These are phyloP conservation scores for Choloepus didactylus DNA, from an alignment of 2,797 vertebrate species.

Conservation along the genomic window DNA sequence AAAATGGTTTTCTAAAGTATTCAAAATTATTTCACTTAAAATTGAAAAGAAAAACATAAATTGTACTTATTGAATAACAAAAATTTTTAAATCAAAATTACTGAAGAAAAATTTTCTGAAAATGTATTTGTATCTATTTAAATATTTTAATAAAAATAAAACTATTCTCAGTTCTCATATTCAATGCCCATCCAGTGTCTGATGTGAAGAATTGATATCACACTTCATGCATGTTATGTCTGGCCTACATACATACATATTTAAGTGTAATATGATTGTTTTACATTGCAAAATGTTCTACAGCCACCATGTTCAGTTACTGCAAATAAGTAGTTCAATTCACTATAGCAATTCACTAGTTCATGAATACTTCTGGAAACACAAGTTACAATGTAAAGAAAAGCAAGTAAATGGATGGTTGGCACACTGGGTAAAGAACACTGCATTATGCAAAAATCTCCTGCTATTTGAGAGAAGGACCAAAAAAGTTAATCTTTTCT, in stretches of 20 bases:
- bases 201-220: neutral
- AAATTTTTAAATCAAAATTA: neutral
- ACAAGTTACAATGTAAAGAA: neutral
- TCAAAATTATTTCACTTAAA: slow-evolving; percentile 12
- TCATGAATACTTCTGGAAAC: neutral
- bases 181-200: neutral
- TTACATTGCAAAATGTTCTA: slow-evolving; percentile 34
- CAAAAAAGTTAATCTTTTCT: slow-evolving; percentile 27
- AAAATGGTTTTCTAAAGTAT: neutral
- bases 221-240: neutral
- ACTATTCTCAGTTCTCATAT: neutral
- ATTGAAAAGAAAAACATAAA: neutral
- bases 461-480: neutral
- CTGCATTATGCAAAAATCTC: neutral
- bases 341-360: neutral
- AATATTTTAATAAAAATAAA: slow-evolving; percentile 37
- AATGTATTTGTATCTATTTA: slow-evolving; percentile 40
- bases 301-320: neutral
- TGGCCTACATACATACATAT: neutral
- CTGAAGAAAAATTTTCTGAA: neutral
- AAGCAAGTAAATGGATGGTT: neutral
- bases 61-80: neutral
- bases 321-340: neutral
- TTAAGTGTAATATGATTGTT: neutral
- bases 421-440: neutral